Conservation (phyloP, 1,140 invertebrate genomes). For the Luehdorfia chinensis region DNA sequence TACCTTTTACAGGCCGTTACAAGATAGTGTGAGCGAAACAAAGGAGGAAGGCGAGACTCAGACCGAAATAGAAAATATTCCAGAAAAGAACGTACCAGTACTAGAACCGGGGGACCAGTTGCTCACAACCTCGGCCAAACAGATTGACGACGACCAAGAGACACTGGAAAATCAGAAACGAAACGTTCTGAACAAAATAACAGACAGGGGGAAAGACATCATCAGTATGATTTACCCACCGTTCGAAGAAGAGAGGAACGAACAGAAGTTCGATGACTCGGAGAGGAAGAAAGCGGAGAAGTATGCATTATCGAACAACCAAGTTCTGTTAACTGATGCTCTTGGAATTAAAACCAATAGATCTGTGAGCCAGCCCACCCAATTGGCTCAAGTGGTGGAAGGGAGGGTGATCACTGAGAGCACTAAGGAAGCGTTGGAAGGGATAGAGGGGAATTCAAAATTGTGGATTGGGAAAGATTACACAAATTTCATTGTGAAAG, state of each 20-base stretch:
- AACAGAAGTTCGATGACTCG: conserved; percentile 71
- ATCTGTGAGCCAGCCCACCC: conserved; percentile 37
- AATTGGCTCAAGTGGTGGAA: conserved; percentile 61
- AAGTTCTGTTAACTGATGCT: conserved; percentile 54
- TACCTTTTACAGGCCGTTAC: conserved; percentile 23
- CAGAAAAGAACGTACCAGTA: conserved; percentile 54
- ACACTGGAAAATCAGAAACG: conserved; percentile 83
- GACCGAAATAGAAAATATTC: conserved; percentile 28
- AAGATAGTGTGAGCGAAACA: conserved; percentile 25
- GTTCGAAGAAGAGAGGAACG: conserved; percentile 72
- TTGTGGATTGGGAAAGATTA: conserved; percentile 99
- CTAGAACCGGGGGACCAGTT: conserved; percentile 77
- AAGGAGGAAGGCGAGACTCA: conserved; percentile 24
- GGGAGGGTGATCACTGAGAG: conserved; percentile 62
- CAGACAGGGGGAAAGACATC: conserved; percentile 82
- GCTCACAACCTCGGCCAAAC: conserved; percentile 64
- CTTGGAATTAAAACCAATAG: conserved; percentile 37
- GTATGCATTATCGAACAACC: conserved; percentile 64
- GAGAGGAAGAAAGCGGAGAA: conserved; percentile 76
- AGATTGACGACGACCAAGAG: conserved; percentile 76
- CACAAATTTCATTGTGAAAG: conserved; percentile 98
- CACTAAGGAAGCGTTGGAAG: conserved; percentile 61
- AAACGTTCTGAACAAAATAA: conserved; percentile 82
- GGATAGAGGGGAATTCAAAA: conserved; percentile 83
- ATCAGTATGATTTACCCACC: conserved; percentile 82